phyloP scores from a whole-genome alignment of 2,888 invertebrate genomes.

The Nemotelus pantherinus region DNA sequence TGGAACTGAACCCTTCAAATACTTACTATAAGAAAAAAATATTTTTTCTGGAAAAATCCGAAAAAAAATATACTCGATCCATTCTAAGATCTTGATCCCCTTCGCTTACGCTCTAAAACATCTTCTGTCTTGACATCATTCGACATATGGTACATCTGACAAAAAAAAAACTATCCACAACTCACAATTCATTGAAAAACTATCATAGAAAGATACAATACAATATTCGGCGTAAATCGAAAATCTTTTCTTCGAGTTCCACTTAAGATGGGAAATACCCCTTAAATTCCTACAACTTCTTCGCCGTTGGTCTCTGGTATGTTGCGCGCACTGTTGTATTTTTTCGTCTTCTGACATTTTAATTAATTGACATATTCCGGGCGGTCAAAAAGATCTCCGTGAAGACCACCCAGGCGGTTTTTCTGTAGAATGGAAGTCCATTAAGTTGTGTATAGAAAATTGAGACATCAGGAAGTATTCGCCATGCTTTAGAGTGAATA shows the following conservation, averaged over 20 bases:
- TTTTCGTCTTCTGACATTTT: conserved; percentile 38
- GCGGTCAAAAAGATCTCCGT: conserved; percentile 45
- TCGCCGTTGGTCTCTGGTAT: conserved; percentile 39
- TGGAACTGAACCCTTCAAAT: too few relatives aligned
- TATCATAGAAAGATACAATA: too few relatives aligned
- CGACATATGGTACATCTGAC: too few relatives aligned
- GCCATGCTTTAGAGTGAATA: conserved; percentile 38
- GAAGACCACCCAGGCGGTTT: conserved; percentile 41
- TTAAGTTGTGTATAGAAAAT: conserved; percentile 45
- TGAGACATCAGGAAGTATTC: conserved; percentile 44
- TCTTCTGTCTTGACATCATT: too few relatives aligned
- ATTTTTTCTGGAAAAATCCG: too few relatives aligned
- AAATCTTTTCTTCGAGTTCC: not conserved
- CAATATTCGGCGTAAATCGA: too few relatives aligned
- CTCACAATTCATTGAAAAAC: too few relatives aligned
- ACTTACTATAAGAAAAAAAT: too few relatives aligned
- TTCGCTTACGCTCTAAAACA: too few relatives aligned
- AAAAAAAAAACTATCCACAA: too few relatives aligned
- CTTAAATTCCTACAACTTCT: conserved; percentile 30
- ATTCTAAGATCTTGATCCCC: too few relatives aligned
- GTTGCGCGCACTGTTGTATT: conserved; percentile 34
- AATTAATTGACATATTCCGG: conserved; percentile 45
- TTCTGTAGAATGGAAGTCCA: conserved; percentile 44
- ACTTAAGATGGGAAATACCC: conserved; percentile 31
- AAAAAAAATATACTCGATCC: too few relatives aligned